Conservation (phyloP, 2,888 invertebrate genomes). For the Lasioglossum leucozonium region DNA sequence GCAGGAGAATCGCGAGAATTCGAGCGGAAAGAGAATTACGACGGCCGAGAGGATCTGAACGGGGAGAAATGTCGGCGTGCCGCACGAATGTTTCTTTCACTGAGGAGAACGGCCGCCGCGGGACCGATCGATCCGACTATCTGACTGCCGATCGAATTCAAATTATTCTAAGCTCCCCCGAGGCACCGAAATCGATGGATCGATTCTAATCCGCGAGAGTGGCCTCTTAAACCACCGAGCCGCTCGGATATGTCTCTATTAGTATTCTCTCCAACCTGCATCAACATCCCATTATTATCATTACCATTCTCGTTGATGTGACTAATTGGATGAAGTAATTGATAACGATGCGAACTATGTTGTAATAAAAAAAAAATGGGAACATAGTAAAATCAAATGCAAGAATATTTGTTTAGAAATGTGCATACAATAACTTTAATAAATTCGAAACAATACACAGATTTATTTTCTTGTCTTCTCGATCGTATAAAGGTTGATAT, state of each 20-base stretch:
- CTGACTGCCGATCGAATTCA: conserved; percentile 50
- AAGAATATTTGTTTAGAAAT: neutral
- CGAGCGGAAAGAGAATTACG: conserved; percentile 69
- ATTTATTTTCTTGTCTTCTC: too few relatives aligned
- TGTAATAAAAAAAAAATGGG: neutral
- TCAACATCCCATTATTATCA: neutral
- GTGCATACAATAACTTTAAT: too few relatives aligned
- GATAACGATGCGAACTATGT: neutral
- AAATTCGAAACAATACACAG: too few relatives aligned
- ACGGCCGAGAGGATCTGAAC: conserved; percentile 25
- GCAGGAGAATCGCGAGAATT: conserved; percentile 70
- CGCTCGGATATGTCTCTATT: conserved; percentile 46
- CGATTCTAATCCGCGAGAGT: conserved; percentile 44
- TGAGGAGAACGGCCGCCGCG: conserved; percentile 18
- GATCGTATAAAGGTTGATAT: too few relatives aligned
- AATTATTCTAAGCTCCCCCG: conserved; percentile 52
- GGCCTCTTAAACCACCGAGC: conserved; percentile 10
- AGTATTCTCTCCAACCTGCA: conserved; percentile 12
- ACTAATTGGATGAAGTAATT: neutral
- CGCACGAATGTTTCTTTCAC: conserved; percentile 37
- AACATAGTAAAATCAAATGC: neutral
- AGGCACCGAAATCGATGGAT: conserved; percentile 45
- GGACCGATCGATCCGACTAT: conserved; percentile 44
- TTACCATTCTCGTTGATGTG: neutral
- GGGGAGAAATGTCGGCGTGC: conserved; percentile 34